Base-by-base conservation (phyloP, 2,113 vertebrate genomes). In the Manacus vitellinus region DNA sequence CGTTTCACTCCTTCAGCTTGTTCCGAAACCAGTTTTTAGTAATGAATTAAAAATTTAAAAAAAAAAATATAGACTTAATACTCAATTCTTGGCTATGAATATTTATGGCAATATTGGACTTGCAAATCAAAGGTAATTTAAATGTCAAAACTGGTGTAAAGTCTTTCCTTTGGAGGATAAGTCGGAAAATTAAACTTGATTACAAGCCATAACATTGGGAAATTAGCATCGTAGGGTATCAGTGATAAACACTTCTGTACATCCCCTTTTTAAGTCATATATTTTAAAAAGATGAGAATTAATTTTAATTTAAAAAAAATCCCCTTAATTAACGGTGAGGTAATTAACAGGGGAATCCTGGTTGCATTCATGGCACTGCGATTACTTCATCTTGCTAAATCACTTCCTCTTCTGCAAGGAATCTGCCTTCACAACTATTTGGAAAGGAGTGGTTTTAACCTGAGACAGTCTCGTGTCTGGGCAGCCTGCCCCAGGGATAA, bases 71-170 rank as follows among this genome's bases (percentile, higher is more conserved):
- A 35, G 62, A 12, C 52, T 88, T 56, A 73, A 54, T 86, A 43
- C 41, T 88, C 12, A 6, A 23, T 66, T 18, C 25, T 86, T 62
- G 51, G 49, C 74, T 66, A 85, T 97, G 95, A 97, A 97, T 97
- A 97, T 97, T 93, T 97, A 97, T 91, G 63, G 22, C 2, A 33
- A 55, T 51, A 91, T 89, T 82, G 72, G 92, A 97, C 97, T 97
- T 97, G 95, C 95, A 98, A 96, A 97, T 94, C 82, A 66, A 61
- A 47, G 88, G 87, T 89, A 95, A 97, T 96, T 97, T 94, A 93
- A 97, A 96, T 94, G 89, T 92, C 95, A 95, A 85, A 88, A 78
- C 84, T 81, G 71, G 77, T 89, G 71, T 78, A 94, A 94, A 75
- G 43, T 68, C 92, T 96, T 93, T 87, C 89, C 31, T 82, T 91